These are phyloP conservation scores for Melanotaenia boesemani DNA, from an alignment of 2,797 vertebrate species.

Conservation along the genomic window DNA sequence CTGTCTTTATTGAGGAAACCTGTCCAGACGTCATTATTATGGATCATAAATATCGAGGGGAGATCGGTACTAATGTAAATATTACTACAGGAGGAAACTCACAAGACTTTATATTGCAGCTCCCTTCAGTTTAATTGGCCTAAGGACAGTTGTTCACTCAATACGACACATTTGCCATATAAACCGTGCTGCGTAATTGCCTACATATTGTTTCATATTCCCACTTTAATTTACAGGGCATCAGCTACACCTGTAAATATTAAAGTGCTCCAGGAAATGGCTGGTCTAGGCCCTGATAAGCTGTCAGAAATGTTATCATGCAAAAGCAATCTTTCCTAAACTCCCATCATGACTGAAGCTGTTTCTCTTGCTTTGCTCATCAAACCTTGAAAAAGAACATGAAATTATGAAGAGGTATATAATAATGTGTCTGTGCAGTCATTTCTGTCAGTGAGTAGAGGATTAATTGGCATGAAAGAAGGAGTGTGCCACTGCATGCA, in stretches of 20 bases:
- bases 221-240: background rate
- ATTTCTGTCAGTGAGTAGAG: too few species aligned
- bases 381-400: too few species aligned
- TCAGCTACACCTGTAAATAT: conserved; percentile 5
- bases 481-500: too few species aligned
- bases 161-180: conserved; percentile 26
- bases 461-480: too few species aligned
- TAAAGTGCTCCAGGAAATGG: background rate
- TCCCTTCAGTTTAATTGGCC: conserved; percentile 1
- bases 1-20: too few species aligned
- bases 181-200: conserved; percentile 28
- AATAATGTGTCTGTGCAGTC: too few species aligned
- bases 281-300: conserved; percentile 1
- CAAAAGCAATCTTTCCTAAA: too few species aligned
- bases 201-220: background rate
- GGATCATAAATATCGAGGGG: conserved; percentile 7
- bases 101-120: conserved; percentile 1
- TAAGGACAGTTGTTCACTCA: conserved; percentile 20
- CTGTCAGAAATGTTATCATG: too few species aligned
- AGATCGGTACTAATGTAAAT: conserved; percentile 9
- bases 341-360: too few species aligned
- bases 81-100: conserved; percentile 12
- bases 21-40: background rate
- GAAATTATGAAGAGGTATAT: too few species aligned
- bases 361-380: too few species aligned